Evolutionary conservation across 2,888 invertebrate genomes (phyloP).

Genomic region (Tenthredo notha): DNA sequence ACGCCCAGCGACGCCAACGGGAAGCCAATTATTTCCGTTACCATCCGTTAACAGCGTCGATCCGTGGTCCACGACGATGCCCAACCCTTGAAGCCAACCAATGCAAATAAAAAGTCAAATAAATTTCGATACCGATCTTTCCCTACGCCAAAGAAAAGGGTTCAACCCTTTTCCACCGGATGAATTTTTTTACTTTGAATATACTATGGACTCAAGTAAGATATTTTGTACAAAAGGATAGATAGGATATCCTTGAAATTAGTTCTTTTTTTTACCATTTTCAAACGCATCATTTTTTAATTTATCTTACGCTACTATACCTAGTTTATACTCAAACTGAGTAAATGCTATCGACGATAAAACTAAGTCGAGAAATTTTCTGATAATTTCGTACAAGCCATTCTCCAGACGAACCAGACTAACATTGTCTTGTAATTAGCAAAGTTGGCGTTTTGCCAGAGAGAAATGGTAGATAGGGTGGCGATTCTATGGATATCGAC

Average conservation of each 20-base stretch:
- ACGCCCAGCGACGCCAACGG: constrained; percentile 70
- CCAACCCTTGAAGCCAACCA: constrained; percentile 61
- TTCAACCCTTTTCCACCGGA: constrained; percentile 67
- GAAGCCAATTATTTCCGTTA: constrained; percentile 76
- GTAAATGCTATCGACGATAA: background rate
- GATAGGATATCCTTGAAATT: background rate
- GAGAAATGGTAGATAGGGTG: background rate
- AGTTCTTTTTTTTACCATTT: background rate
- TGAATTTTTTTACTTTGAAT: background rate
- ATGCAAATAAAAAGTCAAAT: constrained; percentile 76
- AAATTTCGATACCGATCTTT: constrained; percentile 76
- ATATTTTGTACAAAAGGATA: background rate
- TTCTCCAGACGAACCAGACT: background rate
- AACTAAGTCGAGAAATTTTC: background rate
- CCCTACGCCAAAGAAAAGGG: constrained; percentile 58
- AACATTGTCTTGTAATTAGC: constrained; percentile 13
- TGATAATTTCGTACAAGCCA: constrained; percentile 16
- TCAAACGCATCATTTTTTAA: background rate
- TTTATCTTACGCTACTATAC: background rate
- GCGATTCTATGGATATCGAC: background rate
- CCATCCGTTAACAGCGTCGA: constrained; percentile 58
- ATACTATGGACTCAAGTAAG: constrained; percentile 25
- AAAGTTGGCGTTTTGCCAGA: constrained; percentile 13
- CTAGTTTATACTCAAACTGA: background rate
- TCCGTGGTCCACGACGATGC: constrained; percentile 54